Percentiles rank a stretch among this genome's conserved stretches.
Conservation (phyloP, 2,113 vertebrate genomes). For the Myotis yumanensis region DNA sequence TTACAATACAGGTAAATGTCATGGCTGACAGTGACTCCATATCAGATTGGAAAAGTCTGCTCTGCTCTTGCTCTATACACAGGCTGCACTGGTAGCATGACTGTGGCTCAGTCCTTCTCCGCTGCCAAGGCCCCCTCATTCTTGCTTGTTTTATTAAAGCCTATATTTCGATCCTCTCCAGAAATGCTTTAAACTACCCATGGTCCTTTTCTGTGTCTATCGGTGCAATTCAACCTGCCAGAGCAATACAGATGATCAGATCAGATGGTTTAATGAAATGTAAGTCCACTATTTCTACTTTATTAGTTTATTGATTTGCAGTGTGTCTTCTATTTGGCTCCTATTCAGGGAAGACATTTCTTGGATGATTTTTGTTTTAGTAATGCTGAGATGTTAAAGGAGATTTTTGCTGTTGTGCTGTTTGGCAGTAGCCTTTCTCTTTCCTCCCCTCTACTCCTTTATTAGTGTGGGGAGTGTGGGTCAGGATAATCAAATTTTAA, state of each 20-base stretch:
- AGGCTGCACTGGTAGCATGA: too few species aligned
- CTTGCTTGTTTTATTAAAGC: too few species aligned
- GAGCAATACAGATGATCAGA: background rate
- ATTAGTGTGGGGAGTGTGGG: background rate
- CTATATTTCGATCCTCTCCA: too few species aligned
- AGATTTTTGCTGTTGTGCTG: background rate
- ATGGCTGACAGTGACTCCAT: background rate
- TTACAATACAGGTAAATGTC: too few species aligned
- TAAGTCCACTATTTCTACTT: background rate
- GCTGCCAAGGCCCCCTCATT: too few species aligned
- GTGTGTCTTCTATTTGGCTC: background rate
- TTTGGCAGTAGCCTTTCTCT: background rate
- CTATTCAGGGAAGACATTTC: slow-evolving; percentile 33
- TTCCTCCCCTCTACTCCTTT: background rate
- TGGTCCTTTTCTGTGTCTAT: background rate
- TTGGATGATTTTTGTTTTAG: slow-evolving; percentile 26
- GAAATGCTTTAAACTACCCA: too few species aligned
- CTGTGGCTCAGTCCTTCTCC: too few species aligned
- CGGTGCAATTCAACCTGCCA: background rate
- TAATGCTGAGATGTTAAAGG: background rate
- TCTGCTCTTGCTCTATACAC: background rate
- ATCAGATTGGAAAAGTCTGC: background rate
- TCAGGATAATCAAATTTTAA: slow-evolving; percentile 14
- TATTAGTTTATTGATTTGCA: slow-evolving; percentile 51
- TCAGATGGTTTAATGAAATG: slow-evolving; percentile 33